Conservation (phyloP, 2,113 vertebrate genomes). For the Crotalus tigris region DNA sequence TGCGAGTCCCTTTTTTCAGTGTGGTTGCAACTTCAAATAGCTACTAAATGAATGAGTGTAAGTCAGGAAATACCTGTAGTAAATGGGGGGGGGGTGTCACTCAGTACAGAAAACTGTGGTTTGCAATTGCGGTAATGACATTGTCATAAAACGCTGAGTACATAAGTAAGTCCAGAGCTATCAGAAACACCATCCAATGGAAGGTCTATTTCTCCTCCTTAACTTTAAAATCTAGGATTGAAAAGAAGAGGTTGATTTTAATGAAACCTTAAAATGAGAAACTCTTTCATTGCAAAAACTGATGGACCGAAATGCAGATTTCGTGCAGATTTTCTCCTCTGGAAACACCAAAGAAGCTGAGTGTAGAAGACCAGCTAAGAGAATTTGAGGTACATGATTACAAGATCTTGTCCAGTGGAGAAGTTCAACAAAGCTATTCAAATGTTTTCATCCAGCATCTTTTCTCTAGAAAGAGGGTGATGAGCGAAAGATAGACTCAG, state of each 20-base stretch:
- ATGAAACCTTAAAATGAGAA: background rate
- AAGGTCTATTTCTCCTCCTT: background rate
- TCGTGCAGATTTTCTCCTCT: too few species aligned
- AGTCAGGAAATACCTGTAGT: background rate
- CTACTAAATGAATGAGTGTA: background rate
- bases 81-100: background rate
- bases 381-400: background rate
- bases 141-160: background rate
- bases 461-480: background rate
- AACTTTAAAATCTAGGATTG: background rate
- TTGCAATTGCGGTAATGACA: background rate
- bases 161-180: background rate
- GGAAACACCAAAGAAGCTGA: background rate
- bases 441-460: background rate
- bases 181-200: background rate
- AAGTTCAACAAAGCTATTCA: background rate
- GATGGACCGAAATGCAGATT: background rate
- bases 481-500: background rate
- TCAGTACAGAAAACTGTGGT: background rate
- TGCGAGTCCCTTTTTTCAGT: too few species aligned
- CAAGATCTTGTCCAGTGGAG: background rate
- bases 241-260: background rate
- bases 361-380: too few species aligned
- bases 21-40: background rate
- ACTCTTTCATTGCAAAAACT: background rate